Evolutionary conservation across 2,888 invertebrate genomes (phyloP).

Genomic region (Abrostola tripartita): DNA sequence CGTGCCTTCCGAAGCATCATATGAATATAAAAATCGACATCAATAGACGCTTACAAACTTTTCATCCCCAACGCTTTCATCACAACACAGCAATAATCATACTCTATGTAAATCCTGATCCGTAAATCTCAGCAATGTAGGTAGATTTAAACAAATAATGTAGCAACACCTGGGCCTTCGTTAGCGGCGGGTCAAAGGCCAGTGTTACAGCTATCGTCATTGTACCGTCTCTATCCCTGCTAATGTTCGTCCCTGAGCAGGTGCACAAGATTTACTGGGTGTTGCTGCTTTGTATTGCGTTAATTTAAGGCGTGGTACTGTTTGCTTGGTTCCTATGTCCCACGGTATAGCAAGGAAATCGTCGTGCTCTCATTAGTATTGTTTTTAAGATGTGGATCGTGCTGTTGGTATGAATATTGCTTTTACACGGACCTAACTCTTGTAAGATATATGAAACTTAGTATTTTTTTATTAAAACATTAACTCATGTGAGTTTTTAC

Average conservation of each 20-base stretch:
- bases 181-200: conserved; percentile 53
- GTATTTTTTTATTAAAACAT: too few relatives aligned
- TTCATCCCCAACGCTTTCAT: too few relatives aligned
- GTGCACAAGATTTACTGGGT: conserved; percentile 37
- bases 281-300: conserved; percentile 33
- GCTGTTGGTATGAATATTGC: too few relatives aligned
- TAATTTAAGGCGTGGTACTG: conserved; percentile 22
- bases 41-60: too few relatives aligned
- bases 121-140: conserved; percentile 41
- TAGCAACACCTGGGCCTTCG: conserved; percentile 47
- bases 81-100: not conserved
- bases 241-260: conserved; percentile 32
- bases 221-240: conserved; percentile 43
- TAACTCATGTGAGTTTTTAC: too few relatives aligned
- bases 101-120: conserved; percentile 24
- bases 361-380: conserved; percentile 10
- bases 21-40: too few relatives aligned
- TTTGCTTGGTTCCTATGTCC: conserved; percentile 11
- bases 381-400: not conserved
- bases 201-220: conserved; percentile 41
- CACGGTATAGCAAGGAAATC: conserved; percentile 14
- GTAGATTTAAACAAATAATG: conserved; percentile 45
- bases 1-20: too few relatives aligned
- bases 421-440: too few relatives aligned
- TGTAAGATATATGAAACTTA: too few relatives aligned